Conservation (phyloP, 1,140 invertebrate genomes). For the Drosophila subpulchrella region DNA sequence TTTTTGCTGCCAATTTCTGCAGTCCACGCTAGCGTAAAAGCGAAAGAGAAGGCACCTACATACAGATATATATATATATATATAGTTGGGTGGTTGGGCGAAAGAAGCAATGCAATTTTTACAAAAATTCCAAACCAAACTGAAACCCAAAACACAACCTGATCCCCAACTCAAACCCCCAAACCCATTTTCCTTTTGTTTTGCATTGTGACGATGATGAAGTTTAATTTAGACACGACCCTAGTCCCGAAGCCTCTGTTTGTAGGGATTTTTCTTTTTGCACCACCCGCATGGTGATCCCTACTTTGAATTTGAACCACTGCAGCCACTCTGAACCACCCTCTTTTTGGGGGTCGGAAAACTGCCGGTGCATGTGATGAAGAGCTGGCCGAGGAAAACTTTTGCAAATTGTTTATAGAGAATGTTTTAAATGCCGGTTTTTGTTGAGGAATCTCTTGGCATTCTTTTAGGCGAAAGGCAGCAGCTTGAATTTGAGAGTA, state of each 20-base stretch:
- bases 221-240: slow-evolving; percentile 80
- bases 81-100: neutral
- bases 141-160: neutral
- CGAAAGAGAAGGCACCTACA: slow-evolving; percentile 3
- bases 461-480: neutral
- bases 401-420: slow-evolving; percentile 31
- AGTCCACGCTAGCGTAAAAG: slow-evolving; percentile 52
- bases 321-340: slow-evolving; percentile 19
- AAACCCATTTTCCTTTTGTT: slow-evolving; percentile 34
- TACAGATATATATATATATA: neutral
- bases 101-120: slow-evolving; percentile 73
- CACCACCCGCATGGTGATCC: slow-evolving; percentile 30
- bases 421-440: slow-evolving; percentile 30
- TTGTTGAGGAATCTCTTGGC: slow-evolving; percentile 1
- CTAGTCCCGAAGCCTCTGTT: slow-evolving; percentile 52
- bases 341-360: slow-evolving; percentile 13
- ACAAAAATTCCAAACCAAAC: slow-evolving; percentile 55
- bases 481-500: no score
- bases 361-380: slow-evolving; percentile 8
- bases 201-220: slow-evolving; percentile 71
- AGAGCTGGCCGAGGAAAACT: slow-evolving; percentile 14
- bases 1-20: slow-evolving; percentile 78
- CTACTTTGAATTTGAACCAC: neutral
- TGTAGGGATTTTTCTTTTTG: neutral
- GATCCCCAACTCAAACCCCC: slow-evolving; percentile 2